Conservation (phyloP, 2,113 vertebrate genomes). For the Prunella fulvescens region DNA sequence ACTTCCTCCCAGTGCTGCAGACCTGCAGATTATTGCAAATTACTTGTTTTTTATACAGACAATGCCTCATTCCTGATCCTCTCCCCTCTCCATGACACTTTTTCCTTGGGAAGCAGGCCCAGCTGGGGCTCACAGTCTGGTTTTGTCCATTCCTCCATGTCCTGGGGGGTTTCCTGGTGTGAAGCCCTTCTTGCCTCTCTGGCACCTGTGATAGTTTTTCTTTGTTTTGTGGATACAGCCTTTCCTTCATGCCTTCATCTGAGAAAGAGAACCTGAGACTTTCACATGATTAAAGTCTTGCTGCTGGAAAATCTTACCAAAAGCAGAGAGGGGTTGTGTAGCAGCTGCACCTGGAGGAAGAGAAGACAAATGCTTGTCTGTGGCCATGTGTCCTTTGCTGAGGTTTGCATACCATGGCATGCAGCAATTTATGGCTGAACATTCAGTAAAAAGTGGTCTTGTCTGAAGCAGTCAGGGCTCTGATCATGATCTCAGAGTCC, state of each 20-base stretch:
- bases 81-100: not conserved
- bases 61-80: not conserved
- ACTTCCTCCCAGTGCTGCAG: not conserved
- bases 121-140: not conserved
- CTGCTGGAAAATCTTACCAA: not conserved
- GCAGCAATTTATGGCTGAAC: not conserved
- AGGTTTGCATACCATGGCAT: not conserved
- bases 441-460: not conserved
- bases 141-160: not conserved
- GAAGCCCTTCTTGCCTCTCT: not conserved
- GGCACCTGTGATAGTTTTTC: not conserved
- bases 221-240: not conserved
- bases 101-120: not conserved
- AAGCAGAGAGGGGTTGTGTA: not conserved
- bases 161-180: not conserved
- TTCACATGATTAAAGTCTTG: not conserved
- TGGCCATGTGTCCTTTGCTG: not conserved
- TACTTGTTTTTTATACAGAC: not conserved
- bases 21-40: not conserved
- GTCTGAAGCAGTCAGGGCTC: not conserved
- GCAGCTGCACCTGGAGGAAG: not conserved
- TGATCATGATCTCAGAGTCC: not conserved
- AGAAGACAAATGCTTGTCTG: rapidly evolving
- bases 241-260: not conserved
- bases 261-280: not conserved